These are phyloP conservation scores for Melanophora roralis DNA, from an alignment of 2,888 invertebrate genomes.

Conservation along the genomic window DNA sequence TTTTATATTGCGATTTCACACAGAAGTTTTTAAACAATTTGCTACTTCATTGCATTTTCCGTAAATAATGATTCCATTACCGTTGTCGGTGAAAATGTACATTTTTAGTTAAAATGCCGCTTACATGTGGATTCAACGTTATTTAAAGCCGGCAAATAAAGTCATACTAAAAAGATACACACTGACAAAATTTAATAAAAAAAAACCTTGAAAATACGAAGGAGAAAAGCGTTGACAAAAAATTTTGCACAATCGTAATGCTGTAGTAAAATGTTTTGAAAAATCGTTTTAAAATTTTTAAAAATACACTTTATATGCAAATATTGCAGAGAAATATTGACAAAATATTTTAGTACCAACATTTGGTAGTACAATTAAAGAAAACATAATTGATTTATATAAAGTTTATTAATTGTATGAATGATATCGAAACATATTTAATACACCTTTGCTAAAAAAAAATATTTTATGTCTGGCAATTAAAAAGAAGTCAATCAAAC, in stretches of 20 bases:
- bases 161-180: slow-evolving; percentile 20
- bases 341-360: neutral
- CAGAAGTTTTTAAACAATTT: slow-evolving; percentile 43
- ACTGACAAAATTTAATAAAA: neutral
- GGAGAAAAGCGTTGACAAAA: slow-evolving; percentile 47
- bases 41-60: slow-evolving; percentile 55
- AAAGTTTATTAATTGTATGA: too few species aligned
- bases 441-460: too few species aligned
- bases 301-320: slow-evolving; percentile 8
- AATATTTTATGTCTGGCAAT: too few species aligned
- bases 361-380: neutral
- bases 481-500: too few species aligned
- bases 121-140: slow-evolving; percentile 35
- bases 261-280: slow-evolving; percentile 12
- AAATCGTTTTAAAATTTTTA: slow-evolving; percentile 5
- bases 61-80: slow-evolving; percentile 55
- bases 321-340: neutral
- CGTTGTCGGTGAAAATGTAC: slow-evolving; percentile 53
- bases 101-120: slow-evolving; percentile 30
- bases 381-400: too few species aligned
- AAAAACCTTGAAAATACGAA: neutral
- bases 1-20: slow-evolving; percentile 35
- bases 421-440: too few species aligned
- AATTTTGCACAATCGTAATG: slow-evolving; percentile 41
- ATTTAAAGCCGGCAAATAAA: slow-evolving; percentile 43